phyloP scores from a whole-genome alignment of 2,797 vertebrate genomes.

The Aselliscus stoliczkanus region DNA sequence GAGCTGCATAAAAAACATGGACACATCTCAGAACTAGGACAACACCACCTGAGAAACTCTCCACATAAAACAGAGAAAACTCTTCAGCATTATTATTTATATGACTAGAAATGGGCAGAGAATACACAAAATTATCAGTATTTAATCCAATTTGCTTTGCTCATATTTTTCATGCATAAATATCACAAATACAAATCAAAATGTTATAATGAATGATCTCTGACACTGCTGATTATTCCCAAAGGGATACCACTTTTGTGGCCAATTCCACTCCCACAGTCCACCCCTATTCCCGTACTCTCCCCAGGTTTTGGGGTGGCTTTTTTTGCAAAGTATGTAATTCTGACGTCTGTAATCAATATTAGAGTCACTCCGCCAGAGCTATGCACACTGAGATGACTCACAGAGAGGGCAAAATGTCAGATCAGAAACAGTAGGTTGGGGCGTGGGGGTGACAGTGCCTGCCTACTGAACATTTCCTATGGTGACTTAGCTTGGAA shows the following conservation, averaged over 20 bases:
- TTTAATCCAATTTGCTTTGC: constrained; percentile 35
- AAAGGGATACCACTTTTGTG: not conserved
- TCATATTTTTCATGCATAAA: constrained; percentile 15
- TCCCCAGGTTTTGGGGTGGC: not conserved
- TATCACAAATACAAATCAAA: constrained; percentile 27
- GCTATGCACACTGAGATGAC: not conserved
- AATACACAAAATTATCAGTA: constrained; percentile 11
- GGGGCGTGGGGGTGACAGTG: not conserved
- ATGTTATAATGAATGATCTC: not conserved
- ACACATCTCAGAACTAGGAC: not conserved
- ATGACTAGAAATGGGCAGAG: not conserved
- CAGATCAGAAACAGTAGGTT: not conserved
- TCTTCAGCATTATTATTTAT: not conserved
- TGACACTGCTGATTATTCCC: not conserved
- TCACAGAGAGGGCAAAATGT: not conserved
- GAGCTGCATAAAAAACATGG: constrained; percentile 58
- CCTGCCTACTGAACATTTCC: constrained; percentile 13
- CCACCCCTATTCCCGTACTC: not conserved
- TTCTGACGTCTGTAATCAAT: constrained; percentile 12
- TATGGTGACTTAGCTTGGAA: not conserved
- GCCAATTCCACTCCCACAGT: not conserved
- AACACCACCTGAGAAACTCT: not conserved
- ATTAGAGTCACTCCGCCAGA: not conserved
- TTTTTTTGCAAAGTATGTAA: not conserved
- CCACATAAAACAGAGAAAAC: constrained; percentile 30